Evolutionary conservation across 2,113 vertebrate genomes (phyloP), one percentile per base, ranked within the genome.

Genomic region (Oophaga pumilio): DNA sequence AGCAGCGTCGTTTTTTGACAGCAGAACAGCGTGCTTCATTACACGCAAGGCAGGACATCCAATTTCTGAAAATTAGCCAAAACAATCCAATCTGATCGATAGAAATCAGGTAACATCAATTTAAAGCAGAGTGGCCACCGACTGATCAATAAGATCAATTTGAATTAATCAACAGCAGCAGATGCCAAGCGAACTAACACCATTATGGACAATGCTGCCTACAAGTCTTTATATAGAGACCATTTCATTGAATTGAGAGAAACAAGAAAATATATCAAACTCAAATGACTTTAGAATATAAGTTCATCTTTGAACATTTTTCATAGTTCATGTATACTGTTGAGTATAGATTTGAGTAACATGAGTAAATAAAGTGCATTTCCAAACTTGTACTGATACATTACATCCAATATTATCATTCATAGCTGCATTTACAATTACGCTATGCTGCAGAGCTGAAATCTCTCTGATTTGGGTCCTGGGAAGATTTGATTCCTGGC

Each of bases 31-130:
- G 17, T 76, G 71, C 80, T 84, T 88, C 69, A 84, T 88, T 77
- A 77, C 71, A 87, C 69, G 53, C 43, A 76, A 84, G 71, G 26
- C 59, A 68, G 82, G 71, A 50, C 87, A 68, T 82, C 57, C 71
- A 82, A 74, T 77, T 83, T 82, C 50, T 77, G 73, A 84, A 84
- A 88, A 88, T 81, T 88, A 84, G 87, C 80, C 73, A 62, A 77
- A 88, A 69, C 73, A 88, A 88, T 88, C 73, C 71, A 24, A 68
- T 77, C 43, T n/a, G 71, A 71, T 84, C 81, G 69, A 88, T 88
- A 88, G 71, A 83, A 88, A 88, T 88, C 80, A 64, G n/a, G 86
- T 83, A 66, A 88, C 52, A 13, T 83, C 86, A 88, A 84, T 66
- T 88, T 26, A 88, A 53, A 76, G 64, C 59, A 84, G 59, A 76